A percentile compares a stretch with the other conserved stretches of the same genome.
Conservation (phyloP, 2,888 invertebrate genomes). For the Strigamia crassipes region DNA sequence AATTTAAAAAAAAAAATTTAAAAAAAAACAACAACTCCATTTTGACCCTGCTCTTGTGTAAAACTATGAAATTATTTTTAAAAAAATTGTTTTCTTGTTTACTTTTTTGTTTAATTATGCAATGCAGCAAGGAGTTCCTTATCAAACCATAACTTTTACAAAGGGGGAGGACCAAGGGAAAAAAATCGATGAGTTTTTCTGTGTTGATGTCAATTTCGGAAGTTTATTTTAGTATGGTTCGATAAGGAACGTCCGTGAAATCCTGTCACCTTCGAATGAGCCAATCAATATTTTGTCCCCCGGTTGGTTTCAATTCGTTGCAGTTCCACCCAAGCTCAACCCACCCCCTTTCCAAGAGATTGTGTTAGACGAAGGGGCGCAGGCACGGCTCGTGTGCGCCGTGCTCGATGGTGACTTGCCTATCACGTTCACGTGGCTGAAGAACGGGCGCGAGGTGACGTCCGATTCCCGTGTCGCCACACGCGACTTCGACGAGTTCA, state of each 20-base stretch:
- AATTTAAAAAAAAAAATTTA: too few species aligned
- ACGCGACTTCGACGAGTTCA: slow-evolving; percentile 47
- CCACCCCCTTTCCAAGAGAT: slow-evolving; percentile 45
- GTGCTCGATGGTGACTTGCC: slow-evolving; percentile 53
- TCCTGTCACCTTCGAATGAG: slow-evolving; percentile 24
- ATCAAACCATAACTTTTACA: not conserved
- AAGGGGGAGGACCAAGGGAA: not conserved
- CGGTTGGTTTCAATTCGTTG: slow-evolving; percentile 48
- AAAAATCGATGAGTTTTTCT: not conserved
- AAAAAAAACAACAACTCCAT: too few species aligned
- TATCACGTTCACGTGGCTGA: slow-evolving; percentile 51
- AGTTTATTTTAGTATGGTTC: not conserved
- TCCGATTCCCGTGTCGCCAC: slow-evolving; percentile 46
- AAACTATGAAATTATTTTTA: not conserved
- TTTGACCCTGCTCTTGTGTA: slow-evolving; percentile 1
- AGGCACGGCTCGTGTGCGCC: slow-evolving; percentile 51
- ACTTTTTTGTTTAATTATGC: not conserved
- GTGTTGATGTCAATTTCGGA: not conserved
- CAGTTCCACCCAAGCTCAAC: slow-evolving; percentile 47
- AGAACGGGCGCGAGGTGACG: slow-evolving; percentile 49
- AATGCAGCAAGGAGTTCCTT: not conserved
- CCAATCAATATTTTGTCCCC: slow-evolving; percentile 24
- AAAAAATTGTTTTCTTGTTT: not conserved
- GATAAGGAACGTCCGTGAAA: not conserved
- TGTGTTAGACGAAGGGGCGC: slow-evolving; percentile 46